These are phyloP conservation scores for Odontophorus gujanensis DNA, from an alignment of 2,113 vertebrate genomes.

Conservation along the genomic window DNA sequence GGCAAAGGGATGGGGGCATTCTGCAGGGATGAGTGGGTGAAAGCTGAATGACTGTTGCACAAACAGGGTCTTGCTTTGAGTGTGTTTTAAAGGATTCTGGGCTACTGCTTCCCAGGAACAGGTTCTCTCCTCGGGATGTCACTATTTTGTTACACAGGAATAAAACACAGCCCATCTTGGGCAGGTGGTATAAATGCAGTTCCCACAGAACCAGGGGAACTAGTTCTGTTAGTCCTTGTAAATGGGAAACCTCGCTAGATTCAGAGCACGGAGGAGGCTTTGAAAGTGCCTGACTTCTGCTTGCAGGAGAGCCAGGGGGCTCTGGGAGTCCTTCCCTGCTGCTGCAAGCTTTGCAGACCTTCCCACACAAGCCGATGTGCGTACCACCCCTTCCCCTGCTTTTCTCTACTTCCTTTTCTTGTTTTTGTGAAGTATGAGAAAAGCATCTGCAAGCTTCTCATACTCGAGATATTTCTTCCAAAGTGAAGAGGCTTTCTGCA, in stretches of 20 bases:
- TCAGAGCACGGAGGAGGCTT: not conserved
- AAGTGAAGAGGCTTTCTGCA: not conserved
- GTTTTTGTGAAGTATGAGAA: not conserved
- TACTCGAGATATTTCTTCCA: not conserved
- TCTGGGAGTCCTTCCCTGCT: not conserved
- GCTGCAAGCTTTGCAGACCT: not conserved
- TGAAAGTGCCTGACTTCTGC: not conserved
- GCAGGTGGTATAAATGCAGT: not conserved
- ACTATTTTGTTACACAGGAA: not conserved
- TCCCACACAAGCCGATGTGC: not conserved
- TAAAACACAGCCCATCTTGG: not conserved
- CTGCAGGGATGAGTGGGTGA: not conserved
- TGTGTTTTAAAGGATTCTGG: not conserved
- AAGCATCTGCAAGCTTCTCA: not conserved
- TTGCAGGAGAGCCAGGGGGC: not conserved
- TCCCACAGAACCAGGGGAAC: not conserved
- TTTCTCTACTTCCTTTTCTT: not conserved
- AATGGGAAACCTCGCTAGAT: not conserved
- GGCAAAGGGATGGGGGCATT: not conserved
- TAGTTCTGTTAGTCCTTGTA: not conserved
- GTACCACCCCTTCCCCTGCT: not conserved
- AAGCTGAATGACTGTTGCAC: fast-evolving
- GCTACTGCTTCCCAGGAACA: not conserved
- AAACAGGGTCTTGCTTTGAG: slow-evolving; percentile 31
- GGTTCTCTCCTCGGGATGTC: not conserved